phyloP scores from a whole-genome alignment of 1,140 invertebrate species.

The Anadara kagoshimensis region DNA sequence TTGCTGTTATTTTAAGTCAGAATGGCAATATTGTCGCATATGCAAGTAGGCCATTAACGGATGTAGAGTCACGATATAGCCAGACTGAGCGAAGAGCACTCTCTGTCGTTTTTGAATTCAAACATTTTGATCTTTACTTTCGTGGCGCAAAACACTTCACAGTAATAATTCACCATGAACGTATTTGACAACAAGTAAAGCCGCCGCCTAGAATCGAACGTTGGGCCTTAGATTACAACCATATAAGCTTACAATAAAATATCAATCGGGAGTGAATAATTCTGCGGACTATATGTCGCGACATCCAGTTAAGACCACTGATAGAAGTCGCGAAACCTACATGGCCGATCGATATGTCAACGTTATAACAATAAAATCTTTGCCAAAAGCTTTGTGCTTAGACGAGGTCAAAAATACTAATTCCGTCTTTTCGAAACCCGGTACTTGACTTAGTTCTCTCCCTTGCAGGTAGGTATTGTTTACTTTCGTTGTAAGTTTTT shows the following conservation, averaged over 20 bases:
- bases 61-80: slow-evolving; percentile 1
- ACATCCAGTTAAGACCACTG: not conserved
- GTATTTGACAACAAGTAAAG: slow-evolving; percentile 2
- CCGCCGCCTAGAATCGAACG: slow-evolving; percentile 40
- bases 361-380: not conserved
- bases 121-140: not conserved
- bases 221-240: slow-evolving; percentile 46
- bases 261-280: slow-evolving; percentile 26
- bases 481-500: too few species aligned
- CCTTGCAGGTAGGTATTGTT: too few species aligned
- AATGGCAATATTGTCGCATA: slow-evolving; percentile 41
- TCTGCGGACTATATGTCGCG: slow-evolving; percentile 22
- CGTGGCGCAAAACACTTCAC: not conserved
- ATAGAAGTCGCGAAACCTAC: not conserved
- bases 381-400: not conserved
- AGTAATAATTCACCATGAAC: not conserved
- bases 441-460: too few species aligned
- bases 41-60: not conserved
- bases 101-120: not conserved
- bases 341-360: not conserved
- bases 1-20: slow-evolving; percentile 40
- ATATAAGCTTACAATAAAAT: slow-evolving; percentile 36
- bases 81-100: slow-evolving; percentile 9
- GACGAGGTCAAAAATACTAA: not conserved
- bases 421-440: too few species aligned